These are phyloP conservation scores for Coptodon rendalli DNA, from an alignment of 2,113 vertebrate species.

Conservation along the genomic window DNA sequence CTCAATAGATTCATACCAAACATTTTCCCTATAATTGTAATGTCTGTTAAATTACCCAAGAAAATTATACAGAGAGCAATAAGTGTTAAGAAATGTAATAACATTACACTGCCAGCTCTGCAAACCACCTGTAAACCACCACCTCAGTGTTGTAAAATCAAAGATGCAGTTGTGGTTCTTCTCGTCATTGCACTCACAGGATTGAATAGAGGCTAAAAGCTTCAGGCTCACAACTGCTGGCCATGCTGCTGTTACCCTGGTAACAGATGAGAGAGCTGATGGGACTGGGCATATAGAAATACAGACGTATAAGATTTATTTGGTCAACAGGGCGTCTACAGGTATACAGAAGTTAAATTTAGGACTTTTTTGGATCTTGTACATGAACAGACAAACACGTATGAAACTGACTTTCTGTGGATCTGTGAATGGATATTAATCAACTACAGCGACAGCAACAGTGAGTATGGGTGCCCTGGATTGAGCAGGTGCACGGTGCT, in stretches of 20 bases:
- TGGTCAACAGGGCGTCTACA: accelerated
- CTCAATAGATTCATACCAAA: accelerated
- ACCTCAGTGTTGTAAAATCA: background rate
- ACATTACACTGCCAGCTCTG: background rate
- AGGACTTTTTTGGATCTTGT: background rate
- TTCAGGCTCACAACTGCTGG: background rate
- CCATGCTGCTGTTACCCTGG: background rate
- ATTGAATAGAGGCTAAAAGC: background rate
- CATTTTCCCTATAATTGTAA: background rate
- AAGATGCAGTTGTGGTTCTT: background rate
- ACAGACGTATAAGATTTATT: background rate
- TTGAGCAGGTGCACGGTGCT: background rate
- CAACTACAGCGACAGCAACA: background rate
- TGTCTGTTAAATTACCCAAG: background rate
- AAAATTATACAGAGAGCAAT: background rate
- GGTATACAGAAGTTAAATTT: background rate
- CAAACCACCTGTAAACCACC: background rate
- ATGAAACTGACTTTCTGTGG: background rate
- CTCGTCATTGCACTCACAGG: background rate
- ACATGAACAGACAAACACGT: background rate
- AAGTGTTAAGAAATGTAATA: background rate
- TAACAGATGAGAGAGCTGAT: background rate
- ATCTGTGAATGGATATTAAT: background rate
- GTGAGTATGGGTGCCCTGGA: background rate
- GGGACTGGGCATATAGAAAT: background rate